Evolutionary conservation across 1,140 invertebrate genomes (phyloP), one percentile per base, ranked within the genome.

Genomic region (Cydia splendana): DNA sequence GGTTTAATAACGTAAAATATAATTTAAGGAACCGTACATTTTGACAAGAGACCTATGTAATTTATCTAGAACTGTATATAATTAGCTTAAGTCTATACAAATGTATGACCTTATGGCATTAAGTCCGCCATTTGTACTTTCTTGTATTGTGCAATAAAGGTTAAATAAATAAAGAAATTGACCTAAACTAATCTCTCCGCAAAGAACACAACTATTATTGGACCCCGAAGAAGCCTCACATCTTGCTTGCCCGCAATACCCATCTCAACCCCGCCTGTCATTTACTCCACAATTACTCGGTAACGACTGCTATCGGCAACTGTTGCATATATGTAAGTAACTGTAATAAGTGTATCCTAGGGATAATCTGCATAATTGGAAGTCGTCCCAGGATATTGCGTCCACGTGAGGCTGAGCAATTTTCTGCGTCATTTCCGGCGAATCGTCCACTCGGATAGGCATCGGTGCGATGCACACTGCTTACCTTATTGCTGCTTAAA

Each of bases 311-410:
- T 62, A 62, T 62, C 57, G 57, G 53, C 75, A 57, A 77, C 62
- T 20, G 65, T 42, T 48, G 82, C 80, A 81, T 80, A 81, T 75
- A 83, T 77, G 82, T 85, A 85, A 81, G 83, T 87, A 88, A 87
- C 78, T 83, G 84, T 86, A 87, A 86, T 89, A 86, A 90, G 86
- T 87, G 84, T 86, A 87, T 86, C 85, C 84, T 84, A 81, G 80
- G 78, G 82, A 88, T 91, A 91, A 91, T 93, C 89, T 93, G 87
- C 91, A 93, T 93, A 93, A 93, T 93, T 91, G 90, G 86, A 86
- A 91, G 85, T 87, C 85, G 87, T 90, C 83, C 83, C 86, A 89
- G 89, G 88, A 91, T 92, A 91, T 91, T 93, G 88, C 88, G 89
- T 91, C 88, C 89, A 90, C 83, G 87, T 90, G 87, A 88, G 88